A percentile compares a stretch with the other conserved stretches of the same genome.
These are phyloP conservation scores for Forbesichthys papilliferus DNA, from an alignment of 2,113 vertebrate species.

Conservation along the genomic window DNA sequence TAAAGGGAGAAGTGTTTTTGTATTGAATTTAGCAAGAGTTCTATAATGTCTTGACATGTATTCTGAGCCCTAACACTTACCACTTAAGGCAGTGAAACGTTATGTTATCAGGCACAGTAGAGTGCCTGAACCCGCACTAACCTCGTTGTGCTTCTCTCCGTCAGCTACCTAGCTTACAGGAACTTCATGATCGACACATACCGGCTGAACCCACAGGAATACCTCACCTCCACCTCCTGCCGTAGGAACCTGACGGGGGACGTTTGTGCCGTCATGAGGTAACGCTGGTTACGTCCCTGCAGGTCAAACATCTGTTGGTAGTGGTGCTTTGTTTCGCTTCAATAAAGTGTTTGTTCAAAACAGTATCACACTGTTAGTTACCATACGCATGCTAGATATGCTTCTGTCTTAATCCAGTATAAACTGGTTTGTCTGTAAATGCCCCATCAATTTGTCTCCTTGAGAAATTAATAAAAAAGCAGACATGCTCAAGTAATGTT, in stretches of 20 bases:
- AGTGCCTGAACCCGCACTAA: neutral
- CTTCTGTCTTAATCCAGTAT: too few species aligned
- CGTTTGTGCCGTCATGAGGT: slow-evolving; percentile 98
- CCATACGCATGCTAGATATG: too few species aligned
- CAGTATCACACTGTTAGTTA: neutral
- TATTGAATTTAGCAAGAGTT: too few species aligned
- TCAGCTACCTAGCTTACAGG: slow-evolving; percentile 95
- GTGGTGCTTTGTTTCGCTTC: neutral
- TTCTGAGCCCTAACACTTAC: too few species aligned
- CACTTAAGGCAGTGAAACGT: too few species aligned
- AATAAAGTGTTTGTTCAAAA: neutral
- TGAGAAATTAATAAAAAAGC: neutral
- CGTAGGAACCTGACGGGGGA: slow-evolving; percentile 94
- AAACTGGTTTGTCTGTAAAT: too few species aligned
- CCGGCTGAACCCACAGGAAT: slow-evolving; percentile 95
- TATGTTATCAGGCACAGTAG: neutral
- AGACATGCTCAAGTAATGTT: neutral
- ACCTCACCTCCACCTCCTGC: slow-evolving; percentile 96
- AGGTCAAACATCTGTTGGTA: too few species aligned
- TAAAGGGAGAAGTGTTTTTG: too few species aligned
- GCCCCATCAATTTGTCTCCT: too few species aligned
- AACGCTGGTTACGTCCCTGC: neutral
- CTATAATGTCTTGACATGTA: too few species aligned
- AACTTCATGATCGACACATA: slow-evolving; percentile 99
- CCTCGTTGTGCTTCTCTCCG: neutral